Conservation (phyloP, 2,797 vertebrate genomes). For the Chiloscyllium punctatum region DNA sequence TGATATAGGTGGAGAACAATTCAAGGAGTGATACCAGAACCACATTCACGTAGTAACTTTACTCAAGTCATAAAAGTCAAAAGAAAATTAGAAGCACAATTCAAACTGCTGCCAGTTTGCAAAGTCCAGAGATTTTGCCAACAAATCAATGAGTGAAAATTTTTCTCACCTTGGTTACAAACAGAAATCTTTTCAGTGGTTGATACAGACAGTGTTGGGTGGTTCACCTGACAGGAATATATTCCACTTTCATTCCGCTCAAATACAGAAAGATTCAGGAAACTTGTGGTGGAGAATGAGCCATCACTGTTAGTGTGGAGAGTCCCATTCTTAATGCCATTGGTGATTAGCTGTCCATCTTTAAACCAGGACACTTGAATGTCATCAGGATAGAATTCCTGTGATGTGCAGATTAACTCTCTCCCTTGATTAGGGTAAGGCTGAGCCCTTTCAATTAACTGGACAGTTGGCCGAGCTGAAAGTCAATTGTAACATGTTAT, state of each 20-base stretch:
- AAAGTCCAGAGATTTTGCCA: background rate
- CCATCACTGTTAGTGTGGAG: slow-evolving; percentile 36
- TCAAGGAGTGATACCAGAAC: background rate
- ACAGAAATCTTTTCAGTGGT: slow-evolving; percentile 7
- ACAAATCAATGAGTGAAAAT: background rate
- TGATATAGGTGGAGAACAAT: background rate
- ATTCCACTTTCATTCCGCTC: slow-evolving; percentile 39
- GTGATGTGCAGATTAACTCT: slow-evolving; percentile 40
- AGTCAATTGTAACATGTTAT: slow-evolving; percentile 7
- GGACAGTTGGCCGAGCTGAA: slow-evolving; percentile 40
- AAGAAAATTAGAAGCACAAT: background rate
- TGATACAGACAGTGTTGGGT: slow-evolving; percentile 38
- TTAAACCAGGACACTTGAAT: slow-evolving; percentile 40
- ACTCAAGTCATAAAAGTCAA: background rate
- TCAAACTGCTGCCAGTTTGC: background rate
- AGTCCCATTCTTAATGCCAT: slow-evolving; percentile 32
- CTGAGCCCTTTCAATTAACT: slow-evolving; percentile 34
- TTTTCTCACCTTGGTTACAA: background rate
- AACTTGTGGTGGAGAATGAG: slow-evolving; percentile 41
- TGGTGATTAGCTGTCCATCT: slow-evolving; percentile 40
- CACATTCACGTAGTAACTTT: background rate
- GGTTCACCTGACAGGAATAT: slow-evolving; percentile 43
- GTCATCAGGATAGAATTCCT: slow-evolving; percentile 41
- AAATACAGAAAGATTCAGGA: slow-evolving; percentile 39
- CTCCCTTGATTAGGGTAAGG: slow-evolving; percentile 36